phyloP scores from a whole-genome alignment of 2,113 vertebrate genomes.

The Carassius auratus region DNA sequence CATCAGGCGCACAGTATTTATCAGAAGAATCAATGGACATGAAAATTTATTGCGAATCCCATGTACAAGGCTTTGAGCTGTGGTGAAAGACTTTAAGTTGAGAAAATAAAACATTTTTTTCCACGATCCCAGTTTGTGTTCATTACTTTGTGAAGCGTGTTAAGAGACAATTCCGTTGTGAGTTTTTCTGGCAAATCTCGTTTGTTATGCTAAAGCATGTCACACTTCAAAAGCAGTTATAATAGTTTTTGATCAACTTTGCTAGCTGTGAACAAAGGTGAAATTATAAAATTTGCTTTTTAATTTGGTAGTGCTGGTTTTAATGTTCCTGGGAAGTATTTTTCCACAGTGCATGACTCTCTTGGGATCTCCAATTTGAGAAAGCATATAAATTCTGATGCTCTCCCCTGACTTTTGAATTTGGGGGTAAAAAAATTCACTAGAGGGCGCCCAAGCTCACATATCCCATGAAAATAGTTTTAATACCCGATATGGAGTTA shows the following conservation, averaged over 20 bases:
- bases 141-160: constrained; percentile 33
- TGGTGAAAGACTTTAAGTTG: constrained; percentile 64
- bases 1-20: constrained; percentile 17
- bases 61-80: constrained; percentile 61
- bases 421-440: constrained; percentile 36
- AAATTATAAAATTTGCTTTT: background rate
- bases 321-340: background rate
- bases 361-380: background rate
- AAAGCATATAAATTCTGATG: background rate
- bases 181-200: background rate
- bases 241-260: background rate
- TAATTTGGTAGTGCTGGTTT: background rate
- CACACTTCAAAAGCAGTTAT: too few species aligned
- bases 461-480: background rate
- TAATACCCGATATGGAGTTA: background rate
- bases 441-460: constrained; percentile 55
- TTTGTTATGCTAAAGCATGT: background rate
- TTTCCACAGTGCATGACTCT: background rate
- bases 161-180: background rate
- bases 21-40: constrained; percentile 65
- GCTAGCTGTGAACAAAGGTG: background rate
- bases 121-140: constrained; percentile 61
- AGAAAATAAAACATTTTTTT: constrained; percentile 72
- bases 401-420: background rate
- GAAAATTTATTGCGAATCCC: constrained; percentile 56